Conservation (phyloP, 2,797 vertebrate genomes). For the Microtus obscurus region DNA sequence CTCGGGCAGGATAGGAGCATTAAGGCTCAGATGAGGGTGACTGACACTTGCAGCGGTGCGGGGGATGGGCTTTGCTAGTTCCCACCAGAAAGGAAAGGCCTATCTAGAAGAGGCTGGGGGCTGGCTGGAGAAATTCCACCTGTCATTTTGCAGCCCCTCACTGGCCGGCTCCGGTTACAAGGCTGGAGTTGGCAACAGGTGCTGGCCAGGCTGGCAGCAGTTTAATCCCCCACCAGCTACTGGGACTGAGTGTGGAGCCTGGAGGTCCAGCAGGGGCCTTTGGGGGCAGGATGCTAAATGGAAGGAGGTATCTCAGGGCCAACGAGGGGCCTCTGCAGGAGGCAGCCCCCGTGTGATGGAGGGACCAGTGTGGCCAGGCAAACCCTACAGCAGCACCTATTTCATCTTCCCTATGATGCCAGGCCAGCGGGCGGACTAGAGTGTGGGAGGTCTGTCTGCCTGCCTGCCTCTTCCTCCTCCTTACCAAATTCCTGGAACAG, state of each 20-base stretch:
- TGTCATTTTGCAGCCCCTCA: constrained; percentile 79
- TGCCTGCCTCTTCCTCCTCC: constrained; percentile 81
- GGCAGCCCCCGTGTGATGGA: not conserved
- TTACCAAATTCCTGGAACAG: constrained; percentile 85
- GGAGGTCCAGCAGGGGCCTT: constrained; percentile 61
- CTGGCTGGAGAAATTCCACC: constrained; percentile 77
- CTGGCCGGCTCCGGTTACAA: constrained; percentile 77
- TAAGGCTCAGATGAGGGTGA: not conserved
- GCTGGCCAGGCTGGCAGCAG: constrained; percentile 80
- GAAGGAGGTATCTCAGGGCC: not conserved
- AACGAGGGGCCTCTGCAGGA: not conserved
- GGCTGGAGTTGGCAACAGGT: constrained; percentile 79
- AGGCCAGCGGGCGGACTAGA: constrained; percentile 69
- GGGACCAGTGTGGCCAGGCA: constrained; percentile 55
- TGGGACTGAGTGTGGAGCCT: constrained; percentile 67
- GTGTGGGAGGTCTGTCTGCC: constrained; percentile 85
- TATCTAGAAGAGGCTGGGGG: constrained; percentile 2
- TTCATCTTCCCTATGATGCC: constrained; percentile 73
- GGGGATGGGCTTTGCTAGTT: constrained; percentile 10
- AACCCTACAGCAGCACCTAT: constrained; percentile 73
- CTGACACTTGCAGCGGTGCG: not conserved
- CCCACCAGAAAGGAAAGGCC: constrained; percentile 48
- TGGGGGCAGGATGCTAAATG: not conserved
- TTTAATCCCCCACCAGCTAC: constrained; percentile 72
- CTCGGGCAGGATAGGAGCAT: not conserved